A percentile compares a stretch with the other conserved stretches of the same genome.
phyloP scores from a whole-genome alignment of 1,140 invertebrate genomes.

The Drosophila nannoptera region DNA sequence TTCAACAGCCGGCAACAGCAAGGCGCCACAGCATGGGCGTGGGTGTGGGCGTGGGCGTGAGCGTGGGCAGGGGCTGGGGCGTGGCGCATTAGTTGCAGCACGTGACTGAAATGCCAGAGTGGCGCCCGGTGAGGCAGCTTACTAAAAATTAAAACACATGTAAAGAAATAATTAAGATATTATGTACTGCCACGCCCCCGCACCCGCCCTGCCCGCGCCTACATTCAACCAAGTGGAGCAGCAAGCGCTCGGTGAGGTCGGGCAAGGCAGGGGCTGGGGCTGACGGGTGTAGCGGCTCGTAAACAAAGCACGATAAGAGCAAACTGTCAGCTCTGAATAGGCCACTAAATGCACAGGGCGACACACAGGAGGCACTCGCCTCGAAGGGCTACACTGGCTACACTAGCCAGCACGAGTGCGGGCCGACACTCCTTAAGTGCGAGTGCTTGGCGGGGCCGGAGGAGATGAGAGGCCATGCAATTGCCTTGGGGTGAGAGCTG shows the following conservation, averaged over 20 bases:
- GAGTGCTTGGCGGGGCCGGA: neutral
- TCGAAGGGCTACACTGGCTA: constrained; percentile 19
- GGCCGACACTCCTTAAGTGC: no score
- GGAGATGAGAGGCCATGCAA: no score
- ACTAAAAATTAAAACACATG: constrained; percentile 77
- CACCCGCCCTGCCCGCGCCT: neutral
- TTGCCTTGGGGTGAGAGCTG: no score
- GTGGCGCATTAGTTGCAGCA: constrained; percentile 69
- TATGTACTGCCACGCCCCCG: constrained; percentile 36
- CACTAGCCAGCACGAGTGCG: constrained; percentile 18
- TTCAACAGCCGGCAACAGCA: constrained; percentile 31
- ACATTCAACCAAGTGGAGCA: neutral
- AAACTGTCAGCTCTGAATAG: constrained; percentile 64
- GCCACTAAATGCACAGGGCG: constrained; percentile 57
- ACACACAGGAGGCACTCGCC: constrained; percentile 34
- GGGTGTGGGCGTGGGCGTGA: no score
- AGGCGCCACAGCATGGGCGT: no score
- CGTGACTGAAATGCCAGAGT: constrained; percentile 66
- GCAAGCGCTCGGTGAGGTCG: neutral
- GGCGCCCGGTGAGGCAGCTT: constrained; percentile 41
- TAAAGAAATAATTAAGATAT: constrained; percentile 77
- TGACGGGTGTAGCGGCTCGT: constrained; percentile 47
- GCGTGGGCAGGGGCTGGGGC: no score
- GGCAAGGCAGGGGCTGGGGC: constrained; percentile 11
- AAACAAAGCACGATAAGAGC: constrained; percentile 61